A percentile compares a stretch with the other conserved stretches of the same genome.
These are phyloP conservation scores for Agrochola circellaris DNA, from an alignment of 2,888 invertebrate genomes.

Conservation along the genomic window DNA sequence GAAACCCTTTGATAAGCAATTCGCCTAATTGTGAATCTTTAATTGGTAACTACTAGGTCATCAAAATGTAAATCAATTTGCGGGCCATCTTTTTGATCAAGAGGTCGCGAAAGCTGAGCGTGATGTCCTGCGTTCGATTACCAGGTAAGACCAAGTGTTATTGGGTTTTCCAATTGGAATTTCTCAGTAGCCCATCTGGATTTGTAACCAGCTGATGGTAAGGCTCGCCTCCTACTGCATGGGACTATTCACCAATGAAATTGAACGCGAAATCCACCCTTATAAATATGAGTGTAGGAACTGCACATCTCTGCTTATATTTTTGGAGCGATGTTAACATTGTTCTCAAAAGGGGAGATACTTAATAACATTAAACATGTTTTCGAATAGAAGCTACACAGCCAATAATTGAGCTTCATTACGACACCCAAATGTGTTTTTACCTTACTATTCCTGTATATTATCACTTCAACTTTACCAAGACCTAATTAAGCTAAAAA, in stretches of 20 bases:
- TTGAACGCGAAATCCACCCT: no score
- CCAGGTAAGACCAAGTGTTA: no score
- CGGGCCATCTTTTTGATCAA: no score
- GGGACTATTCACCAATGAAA: neutral
- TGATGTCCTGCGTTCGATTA: no score
- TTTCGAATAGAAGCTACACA: neutral
- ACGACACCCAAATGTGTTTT: neutral
- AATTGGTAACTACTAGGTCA: neutral
- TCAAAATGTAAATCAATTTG: neutral
- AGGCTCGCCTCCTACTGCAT: neutral
- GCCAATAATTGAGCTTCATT: neutral
- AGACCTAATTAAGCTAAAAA: constrained; percentile 35
- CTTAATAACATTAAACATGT: neutral
- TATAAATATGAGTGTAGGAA: neutral
- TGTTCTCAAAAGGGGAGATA: neutral
- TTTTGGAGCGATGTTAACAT: neutral
- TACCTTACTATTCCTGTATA: constrained; percentile 22
- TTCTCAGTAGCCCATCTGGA: no score
- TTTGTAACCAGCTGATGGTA: no score
- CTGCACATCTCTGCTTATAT: no score
- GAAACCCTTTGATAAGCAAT: no score
- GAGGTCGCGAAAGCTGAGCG: neutral
- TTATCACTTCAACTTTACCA: constrained; percentile 13
- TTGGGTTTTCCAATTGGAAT: no score
- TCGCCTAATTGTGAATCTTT: neutral